These are phyloP conservation scores for Drosophila stalkeri DNA, from an alignment of 2,888 invertebrate genomes.

Conservation along the genomic window DNA sequence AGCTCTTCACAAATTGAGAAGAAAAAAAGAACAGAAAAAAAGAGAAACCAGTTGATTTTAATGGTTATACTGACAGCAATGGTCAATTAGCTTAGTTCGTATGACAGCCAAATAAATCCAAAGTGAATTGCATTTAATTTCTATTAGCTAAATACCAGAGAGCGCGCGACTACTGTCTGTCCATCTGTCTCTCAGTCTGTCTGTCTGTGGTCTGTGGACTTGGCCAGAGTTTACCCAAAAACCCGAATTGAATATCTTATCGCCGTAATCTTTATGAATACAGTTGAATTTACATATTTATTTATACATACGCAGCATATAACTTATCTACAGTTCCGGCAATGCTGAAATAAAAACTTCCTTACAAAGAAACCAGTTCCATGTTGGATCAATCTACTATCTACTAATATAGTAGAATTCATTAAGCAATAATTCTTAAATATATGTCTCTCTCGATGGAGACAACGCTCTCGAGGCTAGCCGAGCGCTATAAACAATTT, in stretches of 20 bases:
- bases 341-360: slow-evolving; percentile 59
- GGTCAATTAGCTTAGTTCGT: slow-evolving; percentile 69
- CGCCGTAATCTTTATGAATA: not conserved
- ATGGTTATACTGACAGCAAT: slow-evolving; percentile 58
- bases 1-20: not conserved
- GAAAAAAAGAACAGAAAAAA: not conserved
- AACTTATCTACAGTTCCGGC: slow-evolving; percentile 63
- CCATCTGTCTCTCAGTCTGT: not conserved
- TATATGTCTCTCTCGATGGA: slow-evolving; percentile 25
- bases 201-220: not conserved
- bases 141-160: slow-evolving; percentile 30
- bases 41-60: slow-evolving; percentile 60
- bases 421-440: slow-evolving; percentile 41
- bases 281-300: slow-evolving; percentile 45
- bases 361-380: slow-evolving; percentile 60
- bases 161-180: slow-evolving; percentile 4
- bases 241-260: slow-evolving; percentile 12
- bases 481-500: slow-evolving; percentile 14
- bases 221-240: slow-evolving; percentile 22
- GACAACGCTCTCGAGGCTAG: slow-evolving; percentile 20
- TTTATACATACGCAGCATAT: slow-evolving; percentile 38
- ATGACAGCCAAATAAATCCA: slow-evolving; percentile 38
- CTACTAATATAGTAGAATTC: slow-evolving; percentile 32
- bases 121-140: slow-evolving; percentile 41
- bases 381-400: slow-evolving; percentile 14